Evolutionary conservation across 2,888 invertebrate species (phyloP), one percentile per base, ranked within the genome.

Genomic region (Platyscelio sp.): DNA sequence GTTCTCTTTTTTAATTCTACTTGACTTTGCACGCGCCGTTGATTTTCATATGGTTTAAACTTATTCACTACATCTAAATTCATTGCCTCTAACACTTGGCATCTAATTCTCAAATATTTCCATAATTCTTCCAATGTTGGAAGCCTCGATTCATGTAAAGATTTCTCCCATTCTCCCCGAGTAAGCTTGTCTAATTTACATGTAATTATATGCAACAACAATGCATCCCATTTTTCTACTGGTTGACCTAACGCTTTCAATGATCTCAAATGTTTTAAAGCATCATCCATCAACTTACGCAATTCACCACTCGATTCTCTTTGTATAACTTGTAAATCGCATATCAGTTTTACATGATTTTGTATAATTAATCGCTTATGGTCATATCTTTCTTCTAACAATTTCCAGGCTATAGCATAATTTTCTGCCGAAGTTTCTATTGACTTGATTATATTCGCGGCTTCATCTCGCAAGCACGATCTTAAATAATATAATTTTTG

Each of bases 401-500:
- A 56, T 60, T 0, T 26, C 18, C 26, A 63, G 1, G 63, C 63
- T 26, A 63, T n/a, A 2, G 40, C 40, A 43, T 22, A 63, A 63
- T 43, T 63, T n/a, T 40, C n/a, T 24, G 22, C 3, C 9, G 63
- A 43, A 7, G 40, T 43, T 20, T 9, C 63, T n/a, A 63, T 2
- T 11, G 63, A 63, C 24, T 63, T 40, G 2, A 26, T 63, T 22
- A 63, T 20, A 63, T 63, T 63, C 15, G 43, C 15, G 1, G 63
- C 63, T 63, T 63, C 63, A 5, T 18, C 63, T 63, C 4, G 15
- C 26, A 63, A 63, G 43, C 63, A 43, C 2, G 81, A 56, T 15
- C 54, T 18, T 22, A 85, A 38, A 43, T 85, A 83, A 58, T 82
- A 54, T 46, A 87, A 46, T 63, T 87, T 87, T 67, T 84, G 80